Base-by-base conservation (phyloP, 2,888 invertebrate species). In the Bibio marci region DNA sequence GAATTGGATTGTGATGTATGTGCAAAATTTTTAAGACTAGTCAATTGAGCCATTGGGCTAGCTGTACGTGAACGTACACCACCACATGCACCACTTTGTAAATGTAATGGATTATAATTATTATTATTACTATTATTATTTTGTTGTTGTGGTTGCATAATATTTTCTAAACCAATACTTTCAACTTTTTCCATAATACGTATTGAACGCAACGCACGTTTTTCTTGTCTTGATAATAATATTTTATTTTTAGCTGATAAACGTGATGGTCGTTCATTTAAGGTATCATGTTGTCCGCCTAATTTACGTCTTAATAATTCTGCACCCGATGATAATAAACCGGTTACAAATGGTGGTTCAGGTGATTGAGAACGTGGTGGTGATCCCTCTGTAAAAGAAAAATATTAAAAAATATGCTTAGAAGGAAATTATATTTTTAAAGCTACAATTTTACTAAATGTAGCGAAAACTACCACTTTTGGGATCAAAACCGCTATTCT, bases 1-100 rank as follows among this genome's bases (percentile, higher is more conserved):
- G 27, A n/a, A 25, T 38, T 13, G 38, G 13, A 4, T 52, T 53
- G 11, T 50, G 49, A 35, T 50, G 44, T 38, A 49, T 43, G 18
- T 35, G 58, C 59, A 31, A 67, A 64, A 41, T 69, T 64, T 57
- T 75, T 77, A 13, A 83, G 61, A 50, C 80, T 82, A 35, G 78
- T 79, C 37, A 83, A 57, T 60, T 82, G 82, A 45, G 80, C 75
- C 76, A 85, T 80, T 2, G 82, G 82, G 53, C 82, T 82, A 44
- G 75, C 74, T 41, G 76, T 68, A 6, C 75, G 67, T 1, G 40
- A 75, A 73, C 64, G 60, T 50, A 37, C 30, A 11, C 39, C 34
- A 12, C 68, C 62, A 28, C 69, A 54, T 2, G 68, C 34, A 17
- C 76, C 71, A 34, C 71, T 72, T 45, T 69, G 72, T 17, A 73